Evolutionary conservation across 23 tunicate species (phyloP), one percentile per base, ranked within the genome.

Genomic region (Phallusia fumigata): DNA sequence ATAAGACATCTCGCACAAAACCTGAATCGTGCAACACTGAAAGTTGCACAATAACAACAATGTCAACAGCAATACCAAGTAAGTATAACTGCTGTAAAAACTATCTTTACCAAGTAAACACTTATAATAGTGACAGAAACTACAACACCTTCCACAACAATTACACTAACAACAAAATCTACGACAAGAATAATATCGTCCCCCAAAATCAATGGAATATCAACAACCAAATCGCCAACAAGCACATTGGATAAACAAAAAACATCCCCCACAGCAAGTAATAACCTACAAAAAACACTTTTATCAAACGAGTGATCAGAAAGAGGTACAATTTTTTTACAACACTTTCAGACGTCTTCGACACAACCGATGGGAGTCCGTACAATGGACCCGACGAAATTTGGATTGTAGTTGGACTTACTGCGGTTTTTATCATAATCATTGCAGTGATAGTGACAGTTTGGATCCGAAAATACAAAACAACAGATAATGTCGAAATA

Each of bases 131-230:
- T 24, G 28, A 58, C 30, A 36, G 21, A 33, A 21, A 81, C 76
- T 24, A 64, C 18, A n/a, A n/a, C n/a, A n/a, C n/a, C n/a, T n/a
- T n/a, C 26, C 28, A 52, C 36, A 65, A 76, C 65, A 81, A n/a
- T n/a, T n/a, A n/a, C 76, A 22, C 32, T 1, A 26, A 65, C 33
- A 81, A 35, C 76, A n/a, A n/a, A n/a, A 81, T 31, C 75, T n/a
- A 30, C 84, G 19, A 26, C 75, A 30, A 81, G 8, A 19, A 34
- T 24, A 79, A 47, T 10, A n/a, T 31, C 73, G 35, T 2, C 75
- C 49, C 13, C 73, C 8, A 52, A 24, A 80, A 53, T 34, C 32
- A 36, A 24, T 35, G 50, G 11, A 53, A 31, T 6, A 74, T 15
- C 78, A 35, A 15, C 47, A 36, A 24, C 28, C 5, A 40, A 40